phyloP scores from a whole-genome alignment of 2,888 invertebrate species.

The Lepidonotus clava region DNA sequence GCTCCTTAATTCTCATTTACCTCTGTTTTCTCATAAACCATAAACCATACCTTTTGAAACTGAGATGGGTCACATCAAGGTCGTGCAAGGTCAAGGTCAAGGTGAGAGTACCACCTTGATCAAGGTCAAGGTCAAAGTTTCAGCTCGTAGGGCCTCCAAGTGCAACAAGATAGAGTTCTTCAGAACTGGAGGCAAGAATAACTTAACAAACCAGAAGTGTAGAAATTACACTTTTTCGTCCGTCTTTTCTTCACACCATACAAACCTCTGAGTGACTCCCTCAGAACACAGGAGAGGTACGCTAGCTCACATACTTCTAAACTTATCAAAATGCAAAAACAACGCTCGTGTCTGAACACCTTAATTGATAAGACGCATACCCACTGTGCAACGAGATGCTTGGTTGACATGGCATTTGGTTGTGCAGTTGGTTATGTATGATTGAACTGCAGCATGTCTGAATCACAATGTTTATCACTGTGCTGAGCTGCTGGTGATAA shows the following conservation, averaged over 20 bases:
- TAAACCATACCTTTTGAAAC: slow-evolving; percentile 27
- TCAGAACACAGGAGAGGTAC: slow-evolving; percentile 31
- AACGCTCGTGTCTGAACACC: slow-evolving; percentile 7
- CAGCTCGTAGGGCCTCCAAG: slow-evolving; percentile 26
- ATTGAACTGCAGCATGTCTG: too few species aligned
- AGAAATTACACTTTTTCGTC: slow-evolving; percentile 25
- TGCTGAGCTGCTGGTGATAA: too few species aligned
- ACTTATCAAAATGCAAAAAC: slow-evolving; percentile 14
- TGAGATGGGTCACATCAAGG: slow-evolving; percentile 33
- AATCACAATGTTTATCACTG: too few species aligned
- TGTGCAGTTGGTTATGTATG: too few species aligned
- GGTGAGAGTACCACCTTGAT: slow-evolving; percentile 35
- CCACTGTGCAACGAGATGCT: too few species aligned
- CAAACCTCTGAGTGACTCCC: neutral
- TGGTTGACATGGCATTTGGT: too few species aligned
- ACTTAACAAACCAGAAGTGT: slow-evolving; percentile 42
- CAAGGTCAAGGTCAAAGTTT: slow-evolving; percentile 45
- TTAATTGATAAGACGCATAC: too few species aligned
- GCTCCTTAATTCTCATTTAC: neutral
- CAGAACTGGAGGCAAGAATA: slow-evolving; percentile 5
- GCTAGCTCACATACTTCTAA: slow-evolving; percentile 32
- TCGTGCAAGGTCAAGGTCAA: slow-evolving; percentile 37
- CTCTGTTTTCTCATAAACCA: neutral
- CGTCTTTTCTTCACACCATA: slow-evolving; percentile 1
- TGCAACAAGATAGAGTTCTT: slow-evolving; percentile 15